Evolutionary conservation across 1,140 invertebrate genomes (phyloP).

Genomic region (Lanistes nyassanus): DNA sequence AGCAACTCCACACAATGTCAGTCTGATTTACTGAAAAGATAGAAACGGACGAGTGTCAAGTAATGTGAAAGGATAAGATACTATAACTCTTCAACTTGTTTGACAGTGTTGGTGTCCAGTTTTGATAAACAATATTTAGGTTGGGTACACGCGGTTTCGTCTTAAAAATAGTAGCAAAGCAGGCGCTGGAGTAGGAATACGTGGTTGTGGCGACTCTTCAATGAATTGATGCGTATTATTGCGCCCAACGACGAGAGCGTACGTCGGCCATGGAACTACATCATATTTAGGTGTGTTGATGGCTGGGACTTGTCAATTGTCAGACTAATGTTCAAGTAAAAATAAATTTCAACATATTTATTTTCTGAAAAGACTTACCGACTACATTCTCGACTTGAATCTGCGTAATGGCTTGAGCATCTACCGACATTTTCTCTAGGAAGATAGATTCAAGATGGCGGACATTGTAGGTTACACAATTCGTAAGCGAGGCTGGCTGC

Average conservation of each 20-base stretch:
- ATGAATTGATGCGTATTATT: conserved; percentile 47
- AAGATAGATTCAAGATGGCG: conserved; percentile 59
- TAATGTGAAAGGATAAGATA: neutral
- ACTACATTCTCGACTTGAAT: conserved; percentile 59
- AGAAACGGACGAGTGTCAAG: neutral
- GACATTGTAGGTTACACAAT: conserved; percentile 14
- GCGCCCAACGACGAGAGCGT: conserved; percentile 39
- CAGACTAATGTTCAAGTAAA: neutral
- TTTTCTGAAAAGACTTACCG: conserved; percentile 40
- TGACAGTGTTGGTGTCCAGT: neutral
- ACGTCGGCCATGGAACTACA: conserved; percentile 37
- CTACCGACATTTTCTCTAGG: conserved; percentile 56
- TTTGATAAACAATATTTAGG: neutral
- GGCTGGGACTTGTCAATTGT: neutral
- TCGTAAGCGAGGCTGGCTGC: conserved; percentile 27
- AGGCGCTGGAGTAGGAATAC: conserved; percentile 48
- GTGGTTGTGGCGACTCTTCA: conserved; percentile 24
- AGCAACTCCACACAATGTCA: no score
- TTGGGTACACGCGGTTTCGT: conserved; percentile 24
- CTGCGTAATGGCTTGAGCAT: conserved; percentile 47
- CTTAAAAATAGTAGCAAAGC: conserved; percentile 5
- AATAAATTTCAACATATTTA: conserved; percentile 2
- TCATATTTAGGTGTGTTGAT: conserved; percentile 34
- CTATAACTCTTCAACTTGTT: neutral
- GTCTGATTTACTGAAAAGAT: no score